Base-by-base conservation (phyloP, 1,140 invertebrate species). In the Bathynomus jamesi region DNA sequence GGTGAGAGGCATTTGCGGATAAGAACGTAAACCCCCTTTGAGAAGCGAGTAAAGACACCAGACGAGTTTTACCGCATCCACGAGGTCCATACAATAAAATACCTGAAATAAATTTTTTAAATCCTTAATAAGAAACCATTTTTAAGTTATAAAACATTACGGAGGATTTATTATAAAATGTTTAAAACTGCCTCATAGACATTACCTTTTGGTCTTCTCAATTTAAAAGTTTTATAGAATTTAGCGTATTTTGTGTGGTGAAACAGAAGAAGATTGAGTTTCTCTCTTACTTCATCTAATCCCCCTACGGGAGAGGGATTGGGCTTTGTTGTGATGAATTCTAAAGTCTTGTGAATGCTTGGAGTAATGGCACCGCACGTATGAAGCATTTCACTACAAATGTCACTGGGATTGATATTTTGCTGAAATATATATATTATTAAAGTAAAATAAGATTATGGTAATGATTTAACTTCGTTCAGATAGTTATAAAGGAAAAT, bases 51-150 rank as follows among this genome's bases (percentile, higher is more conserved):
- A 95, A 95, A 83, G 95, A 93, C 1, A 94, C 95, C 75, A 96
- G 93, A 88, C 97, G 91, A 0, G 95, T 98, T 84, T 98, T 98
- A 0, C 94, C 96, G 80, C 96, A 99, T 3, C 97, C 98, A 0
- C 97, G 96, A 5, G 98, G 97, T 11, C 97, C 98, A 83, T 94
- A 99, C 84, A 99, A 88, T 17, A 99, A 83, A 7, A 99, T 89
- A 3, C 98, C 97, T 79, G 72, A 32, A 30, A 70, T 29, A 3
- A 60, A 17, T 63, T 24, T 25, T 63, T 63, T 7, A 63, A 40
- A 40, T 40, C 7, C 7, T 40, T 7, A 40, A 40, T 40, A 40
- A 40, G 17, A 40, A 40, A 17, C 32, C 7, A 8, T n/a, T n/a
- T n/a, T n/a, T n/a, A n/a, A n/a, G n/a, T n/a, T n/a, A n/a, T n/a